These are phyloP conservation scores for Aphodius sticticus DNA, from an alignment of 2,888 invertebrate species.

Conservation along the genomic window DNA sequence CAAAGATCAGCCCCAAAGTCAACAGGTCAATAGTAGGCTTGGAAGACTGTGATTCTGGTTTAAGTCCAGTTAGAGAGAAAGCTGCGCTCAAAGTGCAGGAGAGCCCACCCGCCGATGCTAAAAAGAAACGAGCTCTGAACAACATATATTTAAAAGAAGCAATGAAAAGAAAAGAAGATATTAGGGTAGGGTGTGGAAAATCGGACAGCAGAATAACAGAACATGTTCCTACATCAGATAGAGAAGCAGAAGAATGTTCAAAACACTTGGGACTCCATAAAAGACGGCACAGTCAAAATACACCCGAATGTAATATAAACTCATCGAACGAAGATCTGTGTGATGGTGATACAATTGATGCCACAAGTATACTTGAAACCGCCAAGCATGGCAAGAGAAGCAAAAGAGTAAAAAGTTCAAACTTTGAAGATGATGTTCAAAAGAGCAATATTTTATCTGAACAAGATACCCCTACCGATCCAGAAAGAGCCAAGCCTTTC, in stretches of 20 bases:
- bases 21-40: too few relatives aligned
- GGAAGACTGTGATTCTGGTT: too few relatives aligned
- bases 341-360: not conserved
- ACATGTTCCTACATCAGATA: not conserved
- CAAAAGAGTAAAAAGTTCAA: too few relatives aligned
- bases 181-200: not conserved
- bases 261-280: not conserved
- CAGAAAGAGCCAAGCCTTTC: too few relatives aligned
- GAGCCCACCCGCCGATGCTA: not conserved
- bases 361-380: not conserved
- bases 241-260: not conserved
- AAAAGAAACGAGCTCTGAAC: not conserved
- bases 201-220: not conserved
- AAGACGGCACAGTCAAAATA: not conserved
- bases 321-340: too few relatives aligned
- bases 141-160: not conserved
- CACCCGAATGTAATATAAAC: too few relatives aligned
- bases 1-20: too few relatives aligned
- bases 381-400: too few relatives aligned
- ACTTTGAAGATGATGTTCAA: too few relatives aligned
- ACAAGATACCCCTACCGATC: too few relatives aligned
- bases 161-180: not conserved
- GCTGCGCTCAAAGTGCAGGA: not conserved
- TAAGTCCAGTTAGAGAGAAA: too few relatives aligned
- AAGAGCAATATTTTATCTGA: too few relatives aligned